phyloP scores from a whole-genome alignment of 2,888 invertebrate species.

The Drosophila trichaetosa region DNA sequence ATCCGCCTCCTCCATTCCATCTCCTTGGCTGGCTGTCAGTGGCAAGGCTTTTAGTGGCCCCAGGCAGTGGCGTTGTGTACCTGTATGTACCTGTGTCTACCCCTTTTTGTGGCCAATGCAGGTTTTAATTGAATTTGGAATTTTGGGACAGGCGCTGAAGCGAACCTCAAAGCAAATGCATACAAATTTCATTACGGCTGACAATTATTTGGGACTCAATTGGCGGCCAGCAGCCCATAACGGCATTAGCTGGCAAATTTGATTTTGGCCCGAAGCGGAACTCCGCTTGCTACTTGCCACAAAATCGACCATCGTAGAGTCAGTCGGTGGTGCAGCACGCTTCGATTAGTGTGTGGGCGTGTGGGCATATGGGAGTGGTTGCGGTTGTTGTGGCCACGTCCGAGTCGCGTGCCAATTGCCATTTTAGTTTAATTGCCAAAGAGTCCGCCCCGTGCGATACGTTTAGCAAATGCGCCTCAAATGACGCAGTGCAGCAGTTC shows the following conservation, averaged over 20 bases:
- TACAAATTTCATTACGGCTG: constrained; percentile 55
- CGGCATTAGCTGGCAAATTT: constrained; percentile 66
- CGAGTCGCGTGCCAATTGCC: constrained; percentile 65
- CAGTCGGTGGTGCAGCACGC: neutral
- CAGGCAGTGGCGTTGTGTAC: constrained; percentile 13
- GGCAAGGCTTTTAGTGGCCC: constrained; percentile 16
- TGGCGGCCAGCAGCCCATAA: constrained; percentile 31
- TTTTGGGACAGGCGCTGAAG: constrained; percentile 34
- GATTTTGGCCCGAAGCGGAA: constrained; percentile 43
- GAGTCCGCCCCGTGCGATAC: neutral
- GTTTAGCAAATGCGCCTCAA: constrained; percentile 32
- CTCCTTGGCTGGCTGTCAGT: neutral
- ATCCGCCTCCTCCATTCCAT: neutral
- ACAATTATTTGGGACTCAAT: constrained; percentile 49
- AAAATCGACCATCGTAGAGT: constrained; percentile 2
- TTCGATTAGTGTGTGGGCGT: neutral
- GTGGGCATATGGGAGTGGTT: constrained; percentile 1
- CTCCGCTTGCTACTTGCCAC: neutral
- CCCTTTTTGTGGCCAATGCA: constrained; percentile 24
- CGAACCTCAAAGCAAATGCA: constrained; percentile 38
- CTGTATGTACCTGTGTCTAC: constrained; percentile 18
- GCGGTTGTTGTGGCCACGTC: constrained; percentile 22
- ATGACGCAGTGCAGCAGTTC: constrained; percentile 67
- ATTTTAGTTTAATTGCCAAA: constrained; percentile 72
- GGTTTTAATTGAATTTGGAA: constrained; percentile 75